Base-by-base conservation (phyloP, 2,113 vertebrate species). In the Nansenia antarctica region DNA sequence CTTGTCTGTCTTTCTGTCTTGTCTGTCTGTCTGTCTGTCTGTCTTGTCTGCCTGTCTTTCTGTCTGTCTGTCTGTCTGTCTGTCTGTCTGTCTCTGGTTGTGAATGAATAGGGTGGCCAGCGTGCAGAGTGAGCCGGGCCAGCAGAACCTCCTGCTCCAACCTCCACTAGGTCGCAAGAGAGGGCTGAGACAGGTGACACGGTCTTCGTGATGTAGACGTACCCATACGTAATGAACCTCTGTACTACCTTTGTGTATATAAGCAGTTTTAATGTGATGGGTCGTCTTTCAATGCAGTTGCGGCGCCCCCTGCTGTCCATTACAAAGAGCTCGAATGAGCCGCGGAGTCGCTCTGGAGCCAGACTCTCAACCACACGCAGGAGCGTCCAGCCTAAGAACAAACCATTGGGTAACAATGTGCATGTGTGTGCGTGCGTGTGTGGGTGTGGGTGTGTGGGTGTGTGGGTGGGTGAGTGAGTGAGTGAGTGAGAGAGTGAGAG, bases 61-160 rank as follows among this genome's bases (percentile, higher is more conserved):
- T 32, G 27, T 39, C 29, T 58, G 27, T 53, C n/a, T 8, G n/a
- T 32, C 5, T 12, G n/a, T 72, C 1, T 60, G 70, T 72, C 61
- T 74, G 20, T 62, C 2, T 45, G 66, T 9, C 2, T 29, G 9
- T 62, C 20, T 65, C 12, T 65, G 61, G 62, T 24, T 65, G 32
- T 31, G 37, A 52, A 9, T 80, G 31, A 67, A 81, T 91, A 99
- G 98, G 94, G 98, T 99, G 76, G 96, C 97, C 29, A 99, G 98
- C 5, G 94, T 99, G 62, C 98, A 99, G 90, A 99, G 98, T 1
- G 98, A 99, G 74, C 98, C 98, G 0, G 98, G 98, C 61, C 97
- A 98, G 67, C 98, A 99, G 87, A 98, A 96, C 82, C 92, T 97
- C 45, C 94, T 99, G 1, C 78, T 96, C 77, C 98, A 99, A 85